Conservation (phyloP, 2,113 vertebrate species). For the Hassar affinis region DNA sequence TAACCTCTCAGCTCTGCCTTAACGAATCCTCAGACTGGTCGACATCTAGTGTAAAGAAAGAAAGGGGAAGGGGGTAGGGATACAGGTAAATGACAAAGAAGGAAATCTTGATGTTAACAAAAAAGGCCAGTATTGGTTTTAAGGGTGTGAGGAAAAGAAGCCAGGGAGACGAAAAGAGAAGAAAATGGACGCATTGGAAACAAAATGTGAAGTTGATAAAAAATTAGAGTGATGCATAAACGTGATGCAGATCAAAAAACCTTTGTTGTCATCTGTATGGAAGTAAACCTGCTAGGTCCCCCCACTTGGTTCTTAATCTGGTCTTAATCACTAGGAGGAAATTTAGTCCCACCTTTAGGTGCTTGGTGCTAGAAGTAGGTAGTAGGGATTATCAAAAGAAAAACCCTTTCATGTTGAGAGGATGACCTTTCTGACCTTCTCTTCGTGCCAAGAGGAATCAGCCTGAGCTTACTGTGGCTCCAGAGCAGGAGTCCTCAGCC, state of each 20-base stretch:
- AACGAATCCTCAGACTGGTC: constrained; percentile 54
- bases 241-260: not conserved
- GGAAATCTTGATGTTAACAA: constrained; percentile 30
- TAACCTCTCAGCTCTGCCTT: constrained; percentile 55
- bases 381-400: constrained; percentile 64
- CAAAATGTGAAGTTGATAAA: not conserved
- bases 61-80: constrained; percentile 2
- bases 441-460: constrained; percentile 54
- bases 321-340: constrained; percentile 63
- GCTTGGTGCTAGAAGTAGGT: constrained; percentile 45
- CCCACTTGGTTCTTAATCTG: constrained; percentile 65
- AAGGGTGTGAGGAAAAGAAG: not conserved
- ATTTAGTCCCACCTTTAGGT: constrained; percentile 59
- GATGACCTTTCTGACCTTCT: constrained; percentile 60
- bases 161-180: not conserved
- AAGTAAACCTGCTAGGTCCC: not conserved
- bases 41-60: constrained; percentile 31
- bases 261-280: constrained; percentile 15
- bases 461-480: constrained; percentile 64
- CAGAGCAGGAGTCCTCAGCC: constrained; percentile 53
- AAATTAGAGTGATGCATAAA: not conserved
- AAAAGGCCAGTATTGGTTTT: constrained; percentile 30
- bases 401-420: constrained; percentile 56
- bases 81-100: constrained; percentile 53
- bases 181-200: not conserved